Percentiles rank a stretch among this genome's conserved stretches.
phyloP scores from a whole-genome alignment of 2,113 vertebrate genomes.

The Lucifuga dentata region DNA sequence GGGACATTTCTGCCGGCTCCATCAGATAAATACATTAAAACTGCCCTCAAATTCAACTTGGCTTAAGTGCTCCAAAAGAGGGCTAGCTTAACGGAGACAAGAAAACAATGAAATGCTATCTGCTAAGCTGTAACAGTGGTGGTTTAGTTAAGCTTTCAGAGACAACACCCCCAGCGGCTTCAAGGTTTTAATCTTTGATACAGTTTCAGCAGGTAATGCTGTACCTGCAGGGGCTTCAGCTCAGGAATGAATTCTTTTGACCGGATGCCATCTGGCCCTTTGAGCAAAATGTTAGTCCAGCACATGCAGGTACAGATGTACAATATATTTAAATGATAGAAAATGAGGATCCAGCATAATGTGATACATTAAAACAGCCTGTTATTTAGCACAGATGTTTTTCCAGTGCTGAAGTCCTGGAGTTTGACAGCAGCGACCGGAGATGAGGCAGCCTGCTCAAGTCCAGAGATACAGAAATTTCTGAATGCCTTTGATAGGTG shows the following conservation, averaged over 20 bases:
- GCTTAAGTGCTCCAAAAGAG: conserved; percentile 69
- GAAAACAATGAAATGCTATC: conserved; percentile 69
- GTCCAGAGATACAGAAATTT: conserved; percentile 28
- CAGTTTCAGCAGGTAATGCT: conserved; percentile 53
- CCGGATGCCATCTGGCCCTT: conserved; percentile 39
- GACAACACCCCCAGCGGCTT: conserved; percentile 61
- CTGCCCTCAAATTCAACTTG: conserved; percentile 71
- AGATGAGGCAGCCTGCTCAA: conserved; percentile 1
- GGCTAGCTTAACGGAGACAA: conserved; percentile 54
- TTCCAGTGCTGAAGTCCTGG: neutral
- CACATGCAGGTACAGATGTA: conserved; percentile 39
- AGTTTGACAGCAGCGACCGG: conserved; percentile 15
- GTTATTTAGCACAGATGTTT: neutral
- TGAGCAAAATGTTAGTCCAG: conserved; percentile 35
- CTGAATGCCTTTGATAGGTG: conserved; percentile 15
- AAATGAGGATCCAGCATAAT: too few relatives aligned
- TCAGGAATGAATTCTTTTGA: conserved; percentile 40
- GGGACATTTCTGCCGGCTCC: conserved; percentile 63
- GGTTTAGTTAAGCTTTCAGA: conserved; percentile 70
- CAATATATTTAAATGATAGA: too few relatives aligned
- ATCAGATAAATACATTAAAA: conserved; percentile 81
- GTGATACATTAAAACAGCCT: neutral
- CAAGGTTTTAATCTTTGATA: conserved; percentile 75
- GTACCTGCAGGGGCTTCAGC: conserved; percentile 51
- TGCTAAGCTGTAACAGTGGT: conserved; percentile 57